Evolutionary conservation across 2,113 vertebrate genomes (phyloP), one percentile per base, ranked within the genome.

Genomic region (Cyanoramphus novaezelandiae): DNA sequence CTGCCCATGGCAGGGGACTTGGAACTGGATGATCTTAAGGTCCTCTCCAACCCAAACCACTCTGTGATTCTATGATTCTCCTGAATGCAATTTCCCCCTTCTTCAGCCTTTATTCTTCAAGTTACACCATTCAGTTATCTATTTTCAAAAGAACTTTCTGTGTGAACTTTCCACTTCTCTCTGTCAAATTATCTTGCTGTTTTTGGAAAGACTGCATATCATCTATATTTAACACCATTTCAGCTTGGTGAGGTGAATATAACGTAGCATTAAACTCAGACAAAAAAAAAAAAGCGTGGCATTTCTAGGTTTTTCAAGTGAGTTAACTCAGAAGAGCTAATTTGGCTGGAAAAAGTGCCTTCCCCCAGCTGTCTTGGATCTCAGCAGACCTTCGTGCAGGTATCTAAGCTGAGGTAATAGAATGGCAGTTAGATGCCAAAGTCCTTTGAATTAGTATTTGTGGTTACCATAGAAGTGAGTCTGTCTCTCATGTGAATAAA

Each of bases 201-300:
- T 96, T 96, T 94, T 86, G 85, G 84, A 95, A 95, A 95, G 94
- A 84, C 78, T 92, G 50, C 77, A 27, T 88, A 92, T 95, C 90
- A 83, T 94, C 93, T 96, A 96, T 93, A 95, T 97, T 96, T 97
- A 97, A 96, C 90, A 86, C 49, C 67, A 65, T 80, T 95, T 96
- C 94, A 95, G 87, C 79, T 92, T 92, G 85, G 78, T 88, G 86
- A 95, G 91, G 94, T 95, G 93, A 95, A 89, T 96, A 79, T 81
- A 95, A 84, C 92, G 84, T 76, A 97, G 77, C 89, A 93, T 95
- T 95, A 95, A 95, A 94, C 94, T 89, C 91, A 91, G 89, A 90
- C 59, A 67, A 93, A 95, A 86, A 65, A 65, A 93, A 95, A 93
- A 95, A 95, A 95, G 69, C 71, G 65, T 93, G 93, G 91, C 93